Evolutionary conservation across 23 tunicate genomes (phyloP).

Genomic region (Phallusia fumigata): DNA sequence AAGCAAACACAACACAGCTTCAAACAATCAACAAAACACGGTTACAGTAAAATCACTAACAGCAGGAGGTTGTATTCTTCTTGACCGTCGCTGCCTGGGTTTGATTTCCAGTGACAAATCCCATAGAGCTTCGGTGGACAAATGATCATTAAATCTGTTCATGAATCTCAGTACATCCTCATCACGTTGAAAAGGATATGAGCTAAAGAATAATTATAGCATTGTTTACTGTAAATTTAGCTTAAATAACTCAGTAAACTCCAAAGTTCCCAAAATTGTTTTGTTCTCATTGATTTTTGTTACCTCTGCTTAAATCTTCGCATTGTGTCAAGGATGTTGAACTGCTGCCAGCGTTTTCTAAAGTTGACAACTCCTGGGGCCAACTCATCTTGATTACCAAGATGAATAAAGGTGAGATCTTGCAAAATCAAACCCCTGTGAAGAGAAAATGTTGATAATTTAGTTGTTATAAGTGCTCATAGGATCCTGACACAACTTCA

Average conservation of each 20-base stretch:
- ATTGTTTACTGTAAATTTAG: not conserved
- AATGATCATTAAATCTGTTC: constrained; percentile 57
- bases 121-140: constrained; percentile 88
- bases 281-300: not conserved
- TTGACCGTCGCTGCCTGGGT: constrained; percentile 69
- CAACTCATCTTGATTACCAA: constrained; percentile 90
- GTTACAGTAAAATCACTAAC: not conserved
- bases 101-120: constrained; percentile 83
- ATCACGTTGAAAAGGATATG: constrained; percentile 65
- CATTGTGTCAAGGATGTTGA: constrained; percentile 84
- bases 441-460: too few species aligned
- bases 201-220: constrained; percentile 24
- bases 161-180: constrained; percentile 57
- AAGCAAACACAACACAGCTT: too few species aligned
- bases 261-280: too few species aligned
- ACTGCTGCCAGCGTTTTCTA: constrained; percentile 94
- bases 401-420: constrained; percentile 91
- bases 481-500: too few species aligned
- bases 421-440: constrained; percentile 85
- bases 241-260: too few species aligned
- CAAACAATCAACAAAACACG: too few species aligned
- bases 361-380: constrained; percentile 85
- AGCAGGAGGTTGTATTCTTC: constrained; percentile 12
- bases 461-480: too few species aligned
- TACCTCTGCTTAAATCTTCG: constrained; percentile 91